These are phyloP conservation scores for Takifugu ocellatus DNA, from an alignment of 2,797 vertebrate species.

Conservation along the genomic window DNA sequence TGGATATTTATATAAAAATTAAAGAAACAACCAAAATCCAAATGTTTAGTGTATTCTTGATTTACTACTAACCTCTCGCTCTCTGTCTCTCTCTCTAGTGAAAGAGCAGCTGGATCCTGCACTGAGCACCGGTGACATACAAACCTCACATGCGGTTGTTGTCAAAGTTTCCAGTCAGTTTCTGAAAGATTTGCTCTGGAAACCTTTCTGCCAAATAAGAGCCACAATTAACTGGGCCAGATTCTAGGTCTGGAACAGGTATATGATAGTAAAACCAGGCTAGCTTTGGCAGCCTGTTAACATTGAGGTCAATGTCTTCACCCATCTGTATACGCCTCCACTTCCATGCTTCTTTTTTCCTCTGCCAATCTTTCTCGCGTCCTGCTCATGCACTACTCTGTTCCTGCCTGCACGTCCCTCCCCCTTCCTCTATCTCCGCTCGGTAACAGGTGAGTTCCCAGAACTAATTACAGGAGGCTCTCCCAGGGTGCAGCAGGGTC, in stretches of 20 bases:
- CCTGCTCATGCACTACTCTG: conserved; percentile 6
- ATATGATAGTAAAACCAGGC: conserved; percentile 13
- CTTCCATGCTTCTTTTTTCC: conserved; percentile 2
- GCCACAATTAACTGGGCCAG: too few relatives aligned
- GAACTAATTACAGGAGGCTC: conserved; percentile 69
- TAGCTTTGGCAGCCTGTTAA: conserved; percentile 19
- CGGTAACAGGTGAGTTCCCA: conserved; percentile 71
- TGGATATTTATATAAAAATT: too few relatives aligned
- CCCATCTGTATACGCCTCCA: not conserved
- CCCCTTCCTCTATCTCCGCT: conserved; percentile 28
- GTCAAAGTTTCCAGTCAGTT: not conserved
- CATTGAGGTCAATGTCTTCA: conserved; percentile 28
- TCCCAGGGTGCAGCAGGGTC: conserved; percentile 62
- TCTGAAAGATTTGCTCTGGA: not conserved
- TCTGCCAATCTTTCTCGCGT: not conserved
- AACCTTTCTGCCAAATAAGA: not conserved
- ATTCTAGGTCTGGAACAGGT: not conserved
- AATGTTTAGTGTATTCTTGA: too few relatives aligned
- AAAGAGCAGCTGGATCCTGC: too few relatives aligned
- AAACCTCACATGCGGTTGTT: not conserved
- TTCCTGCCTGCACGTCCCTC: conserved; percentile 36
- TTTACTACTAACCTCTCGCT: too few relatives aligned
- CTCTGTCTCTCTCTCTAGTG: too few relatives aligned
- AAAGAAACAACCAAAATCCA: too few relatives aligned
- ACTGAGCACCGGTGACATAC: too few relatives aligned